These are phyloP conservation scores for Lacanobia wlatinum DNA, from an alignment of 2,888 invertebrate species.

Conservation along the genomic window DNA sequence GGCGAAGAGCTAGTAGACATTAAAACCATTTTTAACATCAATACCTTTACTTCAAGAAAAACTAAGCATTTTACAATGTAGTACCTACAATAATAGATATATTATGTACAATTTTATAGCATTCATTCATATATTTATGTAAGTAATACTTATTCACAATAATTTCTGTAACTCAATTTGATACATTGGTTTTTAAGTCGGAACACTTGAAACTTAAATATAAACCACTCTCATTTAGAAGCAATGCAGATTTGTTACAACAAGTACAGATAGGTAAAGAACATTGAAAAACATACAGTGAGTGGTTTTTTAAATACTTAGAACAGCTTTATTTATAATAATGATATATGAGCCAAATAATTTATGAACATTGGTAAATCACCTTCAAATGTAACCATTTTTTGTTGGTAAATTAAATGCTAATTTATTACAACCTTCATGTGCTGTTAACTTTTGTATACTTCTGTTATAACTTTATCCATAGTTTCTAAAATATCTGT, in stretches of 20 bases:
- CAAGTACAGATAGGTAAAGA: conserved; percentile 34
- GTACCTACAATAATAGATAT: conserved; percentile 72
- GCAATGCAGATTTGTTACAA: conserved; percentile 28
- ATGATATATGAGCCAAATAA: conserved; percentile 37
- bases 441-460: conserved; percentile 34
- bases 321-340: conserved; percentile 45
- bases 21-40: conserved; percentile 75
- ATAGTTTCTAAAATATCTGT: conserved; percentile 1
- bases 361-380: conserved; percentile 33
- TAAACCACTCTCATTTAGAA: conserved; percentile 42
- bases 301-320: conserved; percentile 43
- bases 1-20: neutral
- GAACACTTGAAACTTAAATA: conserved; percentile 51
- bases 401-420: conserved; percentile 42
- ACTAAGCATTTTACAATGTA: conserved; percentile 84
- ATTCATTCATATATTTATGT: conserved; percentile 65
- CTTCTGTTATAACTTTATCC: conserved; percentile 17
- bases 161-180: conserved; percentile 53
- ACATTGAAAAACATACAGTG: conserved; percentile 45
- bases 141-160: conserved; percentile 64
- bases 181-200: conserved; percentile 38
- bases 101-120: conserved; percentile 71
- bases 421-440: conserved; percentile 60
- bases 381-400: conserved; percentile 26
- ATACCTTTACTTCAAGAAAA: conserved; percentile 85